A percentile compares a stretch with the other conserved stretches of the same genome.
Evolutionary conservation across 2,888 invertebrate species (phyloP).

Genomic region (Drosophila macrospina): DNA sequence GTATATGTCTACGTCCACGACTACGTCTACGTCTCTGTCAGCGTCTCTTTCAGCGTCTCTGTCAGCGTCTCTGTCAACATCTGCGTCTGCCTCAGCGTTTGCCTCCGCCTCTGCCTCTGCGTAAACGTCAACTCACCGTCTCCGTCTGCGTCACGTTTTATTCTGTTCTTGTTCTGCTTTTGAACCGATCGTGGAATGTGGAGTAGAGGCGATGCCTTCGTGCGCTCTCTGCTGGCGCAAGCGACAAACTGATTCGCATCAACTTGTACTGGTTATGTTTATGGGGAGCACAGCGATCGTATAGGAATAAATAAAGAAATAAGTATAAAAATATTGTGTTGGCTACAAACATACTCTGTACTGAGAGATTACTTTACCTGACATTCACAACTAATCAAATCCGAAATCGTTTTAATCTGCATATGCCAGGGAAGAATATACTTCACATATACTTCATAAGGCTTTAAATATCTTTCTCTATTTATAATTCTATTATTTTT

Average conservation of each 20-base stretch:
- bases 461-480: too few relatives aligned
- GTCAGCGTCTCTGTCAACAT: conserved; percentile 15
- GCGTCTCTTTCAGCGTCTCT: conserved; percentile 10
- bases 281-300: conserved; percentile 67
- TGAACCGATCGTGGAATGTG: conserved; percentile 37
- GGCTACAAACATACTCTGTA: background rate
- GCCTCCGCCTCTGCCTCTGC: conserved; percentile 27
- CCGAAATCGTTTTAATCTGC: too few relatives aligned
- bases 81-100: conserved; percentile 25
- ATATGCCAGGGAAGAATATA: too few relatives aligned
- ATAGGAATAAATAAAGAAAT: conserved; percentile 43
- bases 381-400: too few relatives aligned
- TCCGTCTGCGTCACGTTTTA: conserved; percentile 32
- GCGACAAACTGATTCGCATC: conserved; percentile 77
- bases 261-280: conserved; percentile 61
- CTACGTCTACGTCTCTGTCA: conserved; percentile 4
- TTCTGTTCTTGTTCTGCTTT: conserved; percentile 26
- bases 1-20: conserved; percentile 16
- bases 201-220: conserved; percentile 45
- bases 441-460: too few relatives aligned
- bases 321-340: background rate
- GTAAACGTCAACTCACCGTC: too few relatives aligned
- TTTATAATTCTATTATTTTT: too few relatives aligned
- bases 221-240: conserved; percentile 71
- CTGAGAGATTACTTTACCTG: background rate